A percentile compares a stretch with the other conserved stretches of the same genome.
Conservation (phyloP, 2,113 vertebrate genomes). For the Percopsis transmontana region DNA sequence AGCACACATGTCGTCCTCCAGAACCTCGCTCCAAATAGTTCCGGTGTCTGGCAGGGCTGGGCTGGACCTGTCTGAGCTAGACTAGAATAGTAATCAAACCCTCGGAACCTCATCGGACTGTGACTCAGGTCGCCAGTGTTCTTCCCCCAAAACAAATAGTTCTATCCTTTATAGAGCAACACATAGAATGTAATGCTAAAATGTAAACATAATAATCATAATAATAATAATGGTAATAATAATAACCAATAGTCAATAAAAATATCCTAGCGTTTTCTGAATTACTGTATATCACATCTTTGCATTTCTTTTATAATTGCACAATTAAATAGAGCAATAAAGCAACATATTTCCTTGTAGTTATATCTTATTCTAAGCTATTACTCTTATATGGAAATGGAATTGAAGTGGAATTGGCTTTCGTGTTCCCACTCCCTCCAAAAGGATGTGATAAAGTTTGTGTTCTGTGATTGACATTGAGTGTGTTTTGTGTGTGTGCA, state of each 20-base stretch:
- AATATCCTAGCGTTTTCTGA: too few relatives aligned
- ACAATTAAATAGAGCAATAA: too few relatives aligned
- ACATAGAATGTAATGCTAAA: neutral
- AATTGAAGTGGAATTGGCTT: constrained; percentile 42
- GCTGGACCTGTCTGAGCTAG: constrained; percentile 1
- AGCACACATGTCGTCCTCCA: constrained; percentile 34
- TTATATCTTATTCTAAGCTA: too few relatives aligned
- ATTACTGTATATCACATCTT: too few relatives aligned
- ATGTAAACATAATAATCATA: too few relatives aligned
- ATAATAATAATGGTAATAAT: too few relatives aligned
- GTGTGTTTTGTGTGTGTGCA: too few relatives aligned
- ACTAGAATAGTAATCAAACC: constrained; percentile 27
- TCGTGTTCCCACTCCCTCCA: constrained; percentile 40
- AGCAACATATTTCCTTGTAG: too few relatives aligned
- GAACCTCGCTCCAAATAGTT: constrained; percentile 47
- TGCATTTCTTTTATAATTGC: too few relatives aligned
- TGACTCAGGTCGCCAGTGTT: constrained; percentile 30
- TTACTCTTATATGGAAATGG: too few relatives aligned
- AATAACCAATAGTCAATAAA: too few relatives aligned
- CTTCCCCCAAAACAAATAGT: neutral
- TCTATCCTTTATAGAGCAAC: neutral
- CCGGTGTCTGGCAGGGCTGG: constrained; percentile 32
- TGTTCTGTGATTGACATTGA: too few relatives aligned
- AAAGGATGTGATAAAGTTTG: constrained; percentile 51
- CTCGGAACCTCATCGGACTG: constrained; percentile 17